Base-by-base conservation (phyloP, 2,797 vertebrate genomes). In the Falco cherrug region DNA sequence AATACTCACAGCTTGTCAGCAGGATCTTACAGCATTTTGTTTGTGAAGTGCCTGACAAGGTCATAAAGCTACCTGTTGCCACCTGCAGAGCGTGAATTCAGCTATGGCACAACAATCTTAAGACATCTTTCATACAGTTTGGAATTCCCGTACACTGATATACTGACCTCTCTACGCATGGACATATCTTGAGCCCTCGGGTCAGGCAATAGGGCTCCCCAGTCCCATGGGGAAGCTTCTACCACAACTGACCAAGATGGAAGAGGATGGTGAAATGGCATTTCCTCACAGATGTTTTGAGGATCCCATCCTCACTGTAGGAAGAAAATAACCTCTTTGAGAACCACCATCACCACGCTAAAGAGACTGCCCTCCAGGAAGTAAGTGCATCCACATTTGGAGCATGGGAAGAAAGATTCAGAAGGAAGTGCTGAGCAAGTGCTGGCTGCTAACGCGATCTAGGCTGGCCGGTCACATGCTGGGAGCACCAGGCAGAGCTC, bases 261-360 rank as follows among this genome's bases (percentile, higher is more conserved):
- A 82, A 93, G 61, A 95, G 88, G 84, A 85, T 70, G 77, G 76
- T 86, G 91, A 89, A 75, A 93, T 79, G 77, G 91, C 57, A 82
- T 83, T 79, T 95, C 75, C 87, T 81, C 84, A 93, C 43, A 84
- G 87, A 81, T 2, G 54, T 64, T 87, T 81, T 90, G 90, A 95
- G 84, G 87, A 90, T 77, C 70, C 87, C 91, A 87, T 88, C 77
- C 84, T 91, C 57, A 93, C 57, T 79, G 84, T 39, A 79, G 84
- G 84, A 89, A 93, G 81, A 89, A 91, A 93, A 89, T 37, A 78
- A 93, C 51, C 77, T 89, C 94, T 91, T 86, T 93, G 76, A 91
- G 91, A 95, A 82, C 76, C 80, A 70, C 41, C 65, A 61, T 70
- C 61, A 65, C 56, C 22, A 60, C 0, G 67, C 67, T 65, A 33